Conservation (phyloP, 2,888 invertebrate species). For the Ganaspis brasiliensis region DNA sequence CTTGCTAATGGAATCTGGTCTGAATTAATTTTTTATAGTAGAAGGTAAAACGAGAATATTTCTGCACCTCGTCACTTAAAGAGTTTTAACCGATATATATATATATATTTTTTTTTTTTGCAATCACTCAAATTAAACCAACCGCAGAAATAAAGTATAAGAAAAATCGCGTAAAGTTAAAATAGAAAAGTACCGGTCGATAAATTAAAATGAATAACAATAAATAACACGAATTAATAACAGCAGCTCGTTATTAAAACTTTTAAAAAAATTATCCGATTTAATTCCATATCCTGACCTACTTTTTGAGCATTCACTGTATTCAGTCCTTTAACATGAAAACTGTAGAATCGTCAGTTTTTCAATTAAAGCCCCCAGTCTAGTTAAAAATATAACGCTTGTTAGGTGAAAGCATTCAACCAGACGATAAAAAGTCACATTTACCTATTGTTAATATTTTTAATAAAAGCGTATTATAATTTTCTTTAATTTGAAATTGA, state of each 20-base stretch:
- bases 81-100: not conserved
- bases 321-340: conserved; percentile 11
- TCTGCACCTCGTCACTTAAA: not conserved
- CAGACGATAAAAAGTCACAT: not conserved
- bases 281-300: not conserved
- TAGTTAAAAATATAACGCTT: conserved; percentile 15
- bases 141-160: too few species aligned
- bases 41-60: conserved; percentile 10
- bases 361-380: conserved; percentile 8
- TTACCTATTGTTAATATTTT: conserved; percentile 1
- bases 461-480: conserved; percentile 4
- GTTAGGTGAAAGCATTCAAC: conserved; percentile 4
- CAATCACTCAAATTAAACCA: not conserved
- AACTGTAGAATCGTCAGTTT: conserved; percentile 15
- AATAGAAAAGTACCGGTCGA: too few species aligned
- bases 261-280: not conserved
- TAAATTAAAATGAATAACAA: too few species aligned
- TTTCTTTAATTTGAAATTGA: not conserved
- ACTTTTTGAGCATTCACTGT: conserved; percentile 1
- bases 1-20: conserved; percentile 4
- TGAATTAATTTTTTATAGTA: conserved; percentile 8
- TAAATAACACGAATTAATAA: too few species aligned
- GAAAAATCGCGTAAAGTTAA: too few species aligned
- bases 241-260: too few species aligned
- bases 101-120: too few species aligned